phyloP scores from a whole-genome alignment of 2,888 invertebrate genomes.

The Sphinx pinastri region DNA sequence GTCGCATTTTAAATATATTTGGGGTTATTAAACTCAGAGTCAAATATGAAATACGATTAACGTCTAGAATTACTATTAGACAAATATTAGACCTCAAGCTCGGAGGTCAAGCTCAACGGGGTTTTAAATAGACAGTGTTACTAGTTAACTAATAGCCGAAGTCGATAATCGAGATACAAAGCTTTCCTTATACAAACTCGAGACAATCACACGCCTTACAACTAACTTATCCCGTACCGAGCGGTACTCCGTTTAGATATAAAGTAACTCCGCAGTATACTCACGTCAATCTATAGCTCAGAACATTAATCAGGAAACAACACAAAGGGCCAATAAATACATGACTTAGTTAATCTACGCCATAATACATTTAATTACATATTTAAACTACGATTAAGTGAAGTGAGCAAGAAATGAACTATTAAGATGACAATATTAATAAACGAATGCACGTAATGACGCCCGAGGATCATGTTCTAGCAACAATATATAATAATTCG shows the following conservation, averaged over 20 bases:
- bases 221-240: slow-evolving; percentile 71
- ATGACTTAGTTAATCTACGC: slow-evolving; percentile 75
- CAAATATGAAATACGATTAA: slow-evolving; percentile 27
- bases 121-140: slow-evolving; percentile 61
- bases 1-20: slow-evolving; percentile 62
- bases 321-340: slow-evolving; percentile 78
- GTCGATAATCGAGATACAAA: slow-evolving; percentile 56
- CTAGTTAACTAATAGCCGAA: slow-evolving; percentile 55
- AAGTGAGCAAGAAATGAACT: slow-evolving; percentile 72
- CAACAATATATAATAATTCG: slow-evolving; percentile 5
- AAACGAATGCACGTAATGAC: slow-evolving; percentile 37
- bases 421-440: slow-evolving; percentile 44
- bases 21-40: slow-evolving; percentile 40
- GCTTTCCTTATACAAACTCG: slow-evolving; percentile 56
- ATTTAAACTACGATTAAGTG: slow-evolving; percentile 67
- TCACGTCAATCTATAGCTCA: slow-evolving; percentile 6
- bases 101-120: slow-evolving; percentile 52
- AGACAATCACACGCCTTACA: slow-evolving; percentile 75
- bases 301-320: slow-evolving; percentile 42
- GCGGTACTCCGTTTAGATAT: slow-evolving; percentile 54
- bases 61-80: slow-evolving; percentile 44
- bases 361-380: slow-evolving; percentile 67
- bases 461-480: slow-evolving; percentile 52
- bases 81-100: slow-evolving; percentile 34
- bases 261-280: slow-evolving; percentile 34